Evolutionary conservation across 2,888 invertebrate genomes (phyloP), one percentile per base, ranked within the genome.

Genomic region (Limenitis camilla): DNA sequence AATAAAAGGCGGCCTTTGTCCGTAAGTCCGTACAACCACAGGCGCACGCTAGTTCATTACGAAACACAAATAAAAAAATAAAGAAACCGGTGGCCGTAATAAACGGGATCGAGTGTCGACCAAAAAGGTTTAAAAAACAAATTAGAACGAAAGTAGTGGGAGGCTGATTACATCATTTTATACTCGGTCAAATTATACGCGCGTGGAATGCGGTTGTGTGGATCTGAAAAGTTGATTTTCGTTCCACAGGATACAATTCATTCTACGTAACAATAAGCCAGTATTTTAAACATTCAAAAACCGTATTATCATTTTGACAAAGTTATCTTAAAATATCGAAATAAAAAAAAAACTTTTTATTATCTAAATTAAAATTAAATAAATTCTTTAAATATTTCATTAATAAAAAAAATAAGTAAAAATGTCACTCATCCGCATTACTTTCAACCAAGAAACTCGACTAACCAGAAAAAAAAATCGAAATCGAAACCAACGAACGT

Each of bases 101-200:
- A 65, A 72, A 69, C 62, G 69, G 59, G 65, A 69, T 72, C 67
- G 61, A 62, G 68, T 71, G 68, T 65, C 68, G 56, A 36, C 41
- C 40, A 58, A 59, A 61, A 59, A 55, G 58, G 42, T 44, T 49
- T 46, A 41, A 51, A 53, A 48, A 63, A 60, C 53, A 52, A 57
- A 61, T 58, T 55, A 55, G 55, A 54, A 50, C 50, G 31, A 45
- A 32, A 50, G 48, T 54, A 33, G 54, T 47, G 47, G 56, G 60
- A 56, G 52, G 53, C 52, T 55, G 52, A 52, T 52, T 57, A 56
- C 56, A 56, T 56, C 43, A 56, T 46, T 52, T 49, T 48, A 55
- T 41, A 35, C 33, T 39, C 55, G 46, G 46, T 36, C 43, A 47
- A 46, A 58, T 55, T 49, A 32, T 43, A 52, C 35, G 42, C 49